Evolutionary conservation across 2,888 invertebrate genomes (phyloP).

Genomic region (Hirtodrosophila cameraria): DNA sequence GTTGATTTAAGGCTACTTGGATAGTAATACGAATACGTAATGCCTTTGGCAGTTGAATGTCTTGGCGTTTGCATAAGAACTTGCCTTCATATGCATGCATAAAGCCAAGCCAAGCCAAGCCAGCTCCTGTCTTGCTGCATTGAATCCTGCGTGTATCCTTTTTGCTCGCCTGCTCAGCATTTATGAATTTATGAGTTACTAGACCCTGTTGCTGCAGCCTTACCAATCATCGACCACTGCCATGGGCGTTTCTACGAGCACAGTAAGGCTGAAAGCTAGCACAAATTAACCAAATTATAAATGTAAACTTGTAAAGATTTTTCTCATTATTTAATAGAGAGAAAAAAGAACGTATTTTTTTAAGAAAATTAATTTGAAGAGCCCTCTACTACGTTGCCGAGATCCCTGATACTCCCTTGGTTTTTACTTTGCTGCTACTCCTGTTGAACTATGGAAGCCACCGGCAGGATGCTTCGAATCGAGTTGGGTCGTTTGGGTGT

Average conservation of each 20-base stretch:
- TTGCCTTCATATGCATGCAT: conserved; percentile 65
- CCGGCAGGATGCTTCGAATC: conserved; percentile 38
- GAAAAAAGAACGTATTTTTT: too few species aligned
- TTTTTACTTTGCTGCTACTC: background rate
- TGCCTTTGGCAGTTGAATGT: conserved; percentile 16
- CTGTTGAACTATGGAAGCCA: conserved; percentile 17
- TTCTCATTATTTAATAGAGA: too few species aligned
- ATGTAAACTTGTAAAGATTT: too few species aligned
- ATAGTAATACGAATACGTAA: conserved; percentile 46
- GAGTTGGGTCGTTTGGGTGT: conserved; percentile 63
- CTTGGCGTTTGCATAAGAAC: conserved; percentile 31
- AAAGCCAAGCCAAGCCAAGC: conserved; percentile 11
- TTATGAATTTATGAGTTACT: conserved; percentile 73
- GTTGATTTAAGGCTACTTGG: conserved; percentile 11
- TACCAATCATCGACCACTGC: conserved; percentile 12
- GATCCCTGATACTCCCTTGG: background rate
- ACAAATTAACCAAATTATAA: too few species aligned
- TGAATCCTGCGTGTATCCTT: conserved; percentile 49
- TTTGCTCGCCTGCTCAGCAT: conserved; percentile 59
- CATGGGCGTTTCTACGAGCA: too few species aligned
- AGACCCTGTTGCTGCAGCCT: conserved; percentile 9
- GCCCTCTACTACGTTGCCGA: background rate
- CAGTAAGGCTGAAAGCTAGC: too few species aligned
- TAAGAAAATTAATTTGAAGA: too few species aligned
- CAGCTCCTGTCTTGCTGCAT: conserved; percentile 8